Conservation (phyloP, 2,113 vertebrate species). For the Ptyas mucosa region DNA sequence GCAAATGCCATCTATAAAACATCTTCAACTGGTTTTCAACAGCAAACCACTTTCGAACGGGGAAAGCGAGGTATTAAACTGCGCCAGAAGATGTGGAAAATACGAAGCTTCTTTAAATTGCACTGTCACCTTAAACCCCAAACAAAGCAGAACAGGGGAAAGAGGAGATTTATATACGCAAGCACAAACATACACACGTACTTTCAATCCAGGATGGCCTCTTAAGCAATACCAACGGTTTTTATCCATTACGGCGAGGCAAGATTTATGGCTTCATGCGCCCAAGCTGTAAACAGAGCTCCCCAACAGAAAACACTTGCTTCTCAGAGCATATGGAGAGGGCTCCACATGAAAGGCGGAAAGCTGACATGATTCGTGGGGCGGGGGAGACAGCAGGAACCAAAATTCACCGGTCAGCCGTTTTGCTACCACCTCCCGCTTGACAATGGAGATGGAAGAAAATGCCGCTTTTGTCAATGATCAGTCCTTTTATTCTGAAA, state of each 20-base stretch:
- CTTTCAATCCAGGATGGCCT: constrained; percentile 77
- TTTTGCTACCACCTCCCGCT: constrained; percentile 76
- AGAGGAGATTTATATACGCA: constrained; percentile 31
- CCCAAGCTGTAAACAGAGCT: constrained; percentile 86
- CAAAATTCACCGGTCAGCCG: constrained; percentile 81
- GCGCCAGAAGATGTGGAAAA: constrained; percentile 67
- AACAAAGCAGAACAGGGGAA: constrained; percentile 71
- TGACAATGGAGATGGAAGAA: constrained; percentile 70
- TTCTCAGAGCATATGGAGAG: constrained; percentile 76
- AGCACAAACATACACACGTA: constrained; percentile 47
- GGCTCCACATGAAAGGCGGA: constrained; percentile 74
- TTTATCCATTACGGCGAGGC: constrained; percentile 84
- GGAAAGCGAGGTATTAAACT: constrained; percentile 19
- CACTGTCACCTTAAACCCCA: constrained; percentile 78
- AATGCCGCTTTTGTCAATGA: constrained; percentile 84
- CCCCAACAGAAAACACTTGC: constrained; percentile 82
- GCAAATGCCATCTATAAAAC: too few relatives aligned
- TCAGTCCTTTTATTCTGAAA: constrained; percentile 84
- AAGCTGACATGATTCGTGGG: constrained; percentile 79
- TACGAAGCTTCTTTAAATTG: constrained; percentile 66
- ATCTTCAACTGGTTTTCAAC: too few relatives aligned
- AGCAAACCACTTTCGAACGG: not conserved
- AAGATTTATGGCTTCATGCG: constrained; percentile 87
- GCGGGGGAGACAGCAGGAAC: constrained; percentile 76
- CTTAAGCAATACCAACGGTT: constrained; percentile 86